phyloP scores from a whole-genome alignment of 2,888 invertebrate genomes.

The Encarsia formosa region DNA sequence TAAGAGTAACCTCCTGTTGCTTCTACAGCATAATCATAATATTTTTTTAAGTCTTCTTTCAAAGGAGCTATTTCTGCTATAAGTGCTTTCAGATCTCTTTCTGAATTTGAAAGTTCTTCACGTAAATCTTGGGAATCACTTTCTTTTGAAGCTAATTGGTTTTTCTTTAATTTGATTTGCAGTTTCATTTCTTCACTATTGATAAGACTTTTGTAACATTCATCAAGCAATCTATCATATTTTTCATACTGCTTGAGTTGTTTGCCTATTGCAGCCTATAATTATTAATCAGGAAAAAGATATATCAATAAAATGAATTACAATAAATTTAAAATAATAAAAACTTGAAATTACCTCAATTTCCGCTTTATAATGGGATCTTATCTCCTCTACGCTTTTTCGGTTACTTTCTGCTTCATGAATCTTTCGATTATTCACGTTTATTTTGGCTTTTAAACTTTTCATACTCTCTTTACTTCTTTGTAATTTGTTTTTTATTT shows the following conservation, averaged over 20 bases:
- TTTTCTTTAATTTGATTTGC: slow-evolving; percentile 32
- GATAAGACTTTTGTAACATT: slow-evolving; percentile 38
- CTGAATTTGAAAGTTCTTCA: slow-evolving; percentile 39
- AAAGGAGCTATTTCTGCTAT: slow-evolving; percentile 42
- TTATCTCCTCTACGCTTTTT: slow-evolving; percentile 40
- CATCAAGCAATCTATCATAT: slow-evolving; percentile 38
- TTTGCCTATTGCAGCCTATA: slow-evolving; percentile 35
- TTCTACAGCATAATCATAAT: slow-evolving; percentile 56
- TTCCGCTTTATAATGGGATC: slow-evolving; percentile 30
- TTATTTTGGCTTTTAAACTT: slow-evolving; percentile 37
- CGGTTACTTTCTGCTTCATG: slow-evolving; percentile 41
- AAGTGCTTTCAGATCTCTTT: slow-evolving; percentile 42
- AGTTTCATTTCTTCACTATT: slow-evolving; percentile 37
- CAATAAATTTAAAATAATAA: not conserved
- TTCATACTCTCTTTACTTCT: slow-evolving; percentile 34
- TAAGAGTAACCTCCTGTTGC: slow-evolving; percentile 59
- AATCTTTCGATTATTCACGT: slow-evolving; percentile 36
- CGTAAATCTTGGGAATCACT: slow-evolving; percentile 43
- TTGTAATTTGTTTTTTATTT: slow-evolving; percentile 30
- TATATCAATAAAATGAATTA: not conserved
- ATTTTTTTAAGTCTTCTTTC: slow-evolving; percentile 53
- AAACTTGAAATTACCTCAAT: slow-evolving; percentile 29
- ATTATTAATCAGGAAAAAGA: slow-evolving; percentile 1
- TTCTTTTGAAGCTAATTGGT: slow-evolving; percentile 36
- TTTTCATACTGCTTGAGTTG: slow-evolving; percentile 39